phyloP scores from a whole-genome alignment of 1,140 invertebrate species.

The Dolichoris vasculosae region DNA sequence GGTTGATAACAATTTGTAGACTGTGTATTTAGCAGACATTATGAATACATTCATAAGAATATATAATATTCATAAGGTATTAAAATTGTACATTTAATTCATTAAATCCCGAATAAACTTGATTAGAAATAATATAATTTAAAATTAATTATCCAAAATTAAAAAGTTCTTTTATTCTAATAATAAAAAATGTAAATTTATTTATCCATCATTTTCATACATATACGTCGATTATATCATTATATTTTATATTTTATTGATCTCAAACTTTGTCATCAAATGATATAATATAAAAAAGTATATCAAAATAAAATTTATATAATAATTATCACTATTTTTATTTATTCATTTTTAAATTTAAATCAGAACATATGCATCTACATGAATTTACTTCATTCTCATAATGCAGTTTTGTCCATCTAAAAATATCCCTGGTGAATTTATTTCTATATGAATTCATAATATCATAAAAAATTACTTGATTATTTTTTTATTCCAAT shows the following conservation, averaged over 20 bases:
- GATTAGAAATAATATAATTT: constrained; percentile 5
- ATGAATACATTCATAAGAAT: constrained; percentile 44
- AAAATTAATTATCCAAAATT: constrained; percentile 30
- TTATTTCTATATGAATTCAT: neutral
- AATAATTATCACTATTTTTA: constrained; percentile 38
- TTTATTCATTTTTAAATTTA: constrained; percentile 24
- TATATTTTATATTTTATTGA: constrained; percentile 25
- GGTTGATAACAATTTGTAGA: constrained; percentile 35
- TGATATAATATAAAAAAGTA: constrained; percentile 50
- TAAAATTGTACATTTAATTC: constrained; percentile 36
- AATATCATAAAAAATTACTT: neutral
- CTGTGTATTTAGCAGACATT: constrained; percentile 33
- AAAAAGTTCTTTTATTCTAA: constrained; percentile 40
- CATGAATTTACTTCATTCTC: neutral
- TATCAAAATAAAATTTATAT: constrained; percentile 53
- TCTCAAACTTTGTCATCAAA: constrained; percentile 35
- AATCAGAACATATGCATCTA: neutral
- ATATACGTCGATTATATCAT: constrained; percentile 32
- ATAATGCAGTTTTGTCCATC: neutral
- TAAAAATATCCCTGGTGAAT: constrained; percentile 9
- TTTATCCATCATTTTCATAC: constrained; percentile 27
- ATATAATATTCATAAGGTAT: constrained; percentile 39
- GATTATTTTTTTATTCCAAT: neutral
- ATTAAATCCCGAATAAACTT: constrained; percentile 39
- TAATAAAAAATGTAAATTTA: constrained; percentile 48